phyloP scores from a whole-genome alignment of 1,140 invertebrate species.

The Asbolus verrucosus region DNA sequence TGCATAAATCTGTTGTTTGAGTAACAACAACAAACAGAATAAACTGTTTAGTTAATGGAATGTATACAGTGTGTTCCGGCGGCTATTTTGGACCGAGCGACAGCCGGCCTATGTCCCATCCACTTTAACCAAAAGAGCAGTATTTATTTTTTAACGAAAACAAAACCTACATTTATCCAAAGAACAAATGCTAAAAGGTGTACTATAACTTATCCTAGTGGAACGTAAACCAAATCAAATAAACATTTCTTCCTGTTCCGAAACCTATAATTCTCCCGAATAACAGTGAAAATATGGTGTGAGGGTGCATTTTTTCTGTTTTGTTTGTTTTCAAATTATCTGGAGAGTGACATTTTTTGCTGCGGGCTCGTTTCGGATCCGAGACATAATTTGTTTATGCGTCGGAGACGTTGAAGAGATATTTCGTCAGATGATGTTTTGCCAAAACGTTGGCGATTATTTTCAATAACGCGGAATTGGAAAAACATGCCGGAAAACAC shows the following conservation, averaged over 20 bases:
- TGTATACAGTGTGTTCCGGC: background rate
- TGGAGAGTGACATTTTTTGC: too few relatives aligned
- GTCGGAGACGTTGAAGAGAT: too few relatives aligned
- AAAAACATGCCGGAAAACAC: slow-evolving; percentile 6
- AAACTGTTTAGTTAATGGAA: background rate
- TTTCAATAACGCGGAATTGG: background rate
- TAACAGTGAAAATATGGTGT: background rate
- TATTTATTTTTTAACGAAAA: slow-evolving; percentile 8
- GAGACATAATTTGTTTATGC: too few relatives aligned
- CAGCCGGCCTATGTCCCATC: slow-evolving; percentile 5
- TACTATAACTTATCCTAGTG: background rate
- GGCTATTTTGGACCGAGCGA: background rate
- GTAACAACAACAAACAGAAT: background rate
- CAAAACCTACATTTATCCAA: slow-evolving; percentile 2
- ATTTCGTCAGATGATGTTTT: too few relatives aligned
- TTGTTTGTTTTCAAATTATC: background rate
- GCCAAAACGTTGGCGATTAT: slow-evolving; percentile 2
- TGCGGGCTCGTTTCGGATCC: too few relatives aligned
- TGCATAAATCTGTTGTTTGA: background rate
- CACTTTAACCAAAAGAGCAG: background rate
- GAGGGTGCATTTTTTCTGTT: background rate
- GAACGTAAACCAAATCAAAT: slow-evolving; percentile 8
- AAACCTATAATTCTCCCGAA: background rate
- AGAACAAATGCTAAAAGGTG: slow-evolving; percentile 6
- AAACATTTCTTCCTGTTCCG: slow-evolving; percentile 4